phyloP scores from a whole-genome alignment of 64 coral and sea anemone genomes.

The Catalaphyllia jardinei region DNA sequence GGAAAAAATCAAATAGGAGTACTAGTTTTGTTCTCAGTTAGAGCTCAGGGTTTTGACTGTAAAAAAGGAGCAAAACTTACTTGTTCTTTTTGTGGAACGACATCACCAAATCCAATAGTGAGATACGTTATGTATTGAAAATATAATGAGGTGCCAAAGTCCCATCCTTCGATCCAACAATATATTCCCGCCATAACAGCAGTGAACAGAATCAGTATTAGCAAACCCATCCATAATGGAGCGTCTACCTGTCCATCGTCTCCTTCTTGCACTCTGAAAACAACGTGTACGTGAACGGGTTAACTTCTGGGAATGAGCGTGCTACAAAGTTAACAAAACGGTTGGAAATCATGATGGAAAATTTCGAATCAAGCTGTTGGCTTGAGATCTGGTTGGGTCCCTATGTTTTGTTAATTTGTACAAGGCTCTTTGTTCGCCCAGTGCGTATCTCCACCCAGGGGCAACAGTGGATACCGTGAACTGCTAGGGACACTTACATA shows the following conservation, averaged over 20 bases:
- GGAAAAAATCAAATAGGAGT: no score
- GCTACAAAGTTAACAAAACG: neutral
- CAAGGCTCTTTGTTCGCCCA: no score
- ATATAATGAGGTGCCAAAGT: slow-evolving; percentile 87
- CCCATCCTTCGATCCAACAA: slow-evolving; percentile 86
- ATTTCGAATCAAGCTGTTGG: no score
- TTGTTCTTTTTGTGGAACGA: slow-evolving; percentile 61
- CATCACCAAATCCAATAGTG: slow-evolving; percentile 95
- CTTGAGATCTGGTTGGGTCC: no score
- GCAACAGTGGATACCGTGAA: no score
- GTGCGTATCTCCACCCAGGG: no score
- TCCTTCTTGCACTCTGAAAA: slow-evolving; percentile 30
- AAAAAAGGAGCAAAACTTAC: neutral
- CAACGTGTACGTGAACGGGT: neutral
- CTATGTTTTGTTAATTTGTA: no score
- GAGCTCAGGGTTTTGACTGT: neutral
- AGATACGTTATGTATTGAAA: slow-evolving; percentile 79
- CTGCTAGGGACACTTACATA: no score
- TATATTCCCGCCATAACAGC: slow-evolving; percentile 43
- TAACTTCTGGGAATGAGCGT: neutral
- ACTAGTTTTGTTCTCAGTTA: no score
- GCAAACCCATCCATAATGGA: slow-evolving; percentile 78
- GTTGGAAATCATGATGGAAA: neutral
- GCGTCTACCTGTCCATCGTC: slow-evolving; percentile 71
- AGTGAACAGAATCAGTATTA: slow-evolving; percentile 71